Evolutionary conservation across 1,140 invertebrate genomes (phyloP).

Genomic region (Aphelenchoides besseyi): DNA sequence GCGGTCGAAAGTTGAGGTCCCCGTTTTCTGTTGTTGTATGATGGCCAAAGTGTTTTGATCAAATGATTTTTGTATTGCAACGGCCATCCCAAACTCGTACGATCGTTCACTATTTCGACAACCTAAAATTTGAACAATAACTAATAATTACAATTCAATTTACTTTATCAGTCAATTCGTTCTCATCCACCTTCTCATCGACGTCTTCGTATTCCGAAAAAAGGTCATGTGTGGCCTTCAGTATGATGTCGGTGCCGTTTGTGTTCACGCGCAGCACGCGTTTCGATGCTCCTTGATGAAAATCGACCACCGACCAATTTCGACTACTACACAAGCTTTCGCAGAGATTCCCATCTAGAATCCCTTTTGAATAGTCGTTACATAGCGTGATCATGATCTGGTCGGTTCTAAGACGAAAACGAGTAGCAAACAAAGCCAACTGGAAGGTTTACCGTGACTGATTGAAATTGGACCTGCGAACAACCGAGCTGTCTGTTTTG

Average conservation of each 20-base stretch:
- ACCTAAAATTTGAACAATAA: conserved; percentile 40
- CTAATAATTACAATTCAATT: conserved; percentile 18
- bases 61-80: conserved; percentile 50
- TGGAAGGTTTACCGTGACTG: conserved; percentile 16
- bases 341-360: conserved; percentile 51
- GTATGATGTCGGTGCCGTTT: conserved; percentile 39
- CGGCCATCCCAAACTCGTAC: conserved; percentile 56
- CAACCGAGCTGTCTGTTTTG: conserved; percentile 8
- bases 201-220: conserved; percentile 44
- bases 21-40: conserved; percentile 20
- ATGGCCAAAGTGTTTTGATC: conserved; percentile 53
- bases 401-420: conserved; percentile 46
- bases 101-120: conserved; percentile 57
- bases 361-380: conserved; percentile 35
- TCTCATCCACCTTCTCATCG: conserved; percentile 43
- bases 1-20: conserved; percentile 34
- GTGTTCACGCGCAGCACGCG: conserved; percentile 44
- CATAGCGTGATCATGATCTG: conserved; percentile 45
- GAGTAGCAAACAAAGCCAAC: conserved; percentile 22
- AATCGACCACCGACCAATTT: conserved; percentile 56
- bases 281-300: conserved; percentile 51
- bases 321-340: conserved; percentile 41
- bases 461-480: conserved; percentile 22
- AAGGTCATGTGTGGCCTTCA: conserved; percentile 39
- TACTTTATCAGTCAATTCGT: conserved; percentile 53